phyloP scores from a whole-genome alignment of 1,140 invertebrate species.

The Dolichoris vasculosae region DNA sequence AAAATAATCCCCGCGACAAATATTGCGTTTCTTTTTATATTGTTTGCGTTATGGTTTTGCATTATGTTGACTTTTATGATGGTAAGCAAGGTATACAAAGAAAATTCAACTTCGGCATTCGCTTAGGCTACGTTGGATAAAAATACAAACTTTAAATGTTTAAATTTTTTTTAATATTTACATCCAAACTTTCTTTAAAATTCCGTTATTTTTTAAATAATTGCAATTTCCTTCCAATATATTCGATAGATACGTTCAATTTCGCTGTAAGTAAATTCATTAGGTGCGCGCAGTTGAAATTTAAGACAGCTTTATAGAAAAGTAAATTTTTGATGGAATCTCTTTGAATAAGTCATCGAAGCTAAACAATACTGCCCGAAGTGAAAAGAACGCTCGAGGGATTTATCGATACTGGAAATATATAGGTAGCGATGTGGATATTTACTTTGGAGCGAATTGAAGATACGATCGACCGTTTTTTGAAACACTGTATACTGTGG shows the following conservation, averaged over 20 bases:
- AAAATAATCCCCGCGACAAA: not conserved
- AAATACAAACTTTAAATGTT: not conserved
- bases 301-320: not conserved
- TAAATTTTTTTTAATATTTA: not conserved
- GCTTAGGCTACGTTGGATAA: not conserved
- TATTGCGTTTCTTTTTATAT: not conserved
- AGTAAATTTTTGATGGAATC: not conserved
- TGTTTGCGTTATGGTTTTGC: not conserved
- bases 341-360: not conserved
- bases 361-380: not conserved
- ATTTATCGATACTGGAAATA: not conserved
- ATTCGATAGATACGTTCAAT: not conserved
- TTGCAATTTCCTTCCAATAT: too few species aligned
- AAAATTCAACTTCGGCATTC: not conserved
- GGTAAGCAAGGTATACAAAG: not conserved
- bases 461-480: not conserved
- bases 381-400: not conserved
- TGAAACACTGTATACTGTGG: not conserved
- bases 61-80: not conserved
- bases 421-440: not conserved
- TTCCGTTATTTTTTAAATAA: too few species aligned
- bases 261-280: not conserved
- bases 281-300: not conserved
- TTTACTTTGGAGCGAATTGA: not conserved
- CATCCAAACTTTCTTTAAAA: not conserved